Evolutionary conservation across 2,888 invertebrate genomes (phyloP).

Genomic region (Ischnura elegans): DNA sequence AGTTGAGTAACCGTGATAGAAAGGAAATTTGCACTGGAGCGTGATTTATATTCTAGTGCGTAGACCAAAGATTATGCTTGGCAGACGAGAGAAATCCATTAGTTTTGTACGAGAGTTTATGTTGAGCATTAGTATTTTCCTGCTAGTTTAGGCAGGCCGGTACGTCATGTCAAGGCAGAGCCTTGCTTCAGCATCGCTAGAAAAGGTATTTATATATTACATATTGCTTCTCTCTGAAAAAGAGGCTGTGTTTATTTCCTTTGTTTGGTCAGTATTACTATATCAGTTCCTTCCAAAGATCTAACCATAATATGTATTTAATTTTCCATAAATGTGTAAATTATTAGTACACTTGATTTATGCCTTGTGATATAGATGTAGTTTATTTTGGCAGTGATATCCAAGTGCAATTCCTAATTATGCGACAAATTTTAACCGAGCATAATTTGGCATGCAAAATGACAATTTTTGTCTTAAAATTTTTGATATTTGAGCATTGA

Average conservation of each 20-base stretch:
- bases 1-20: neutral
- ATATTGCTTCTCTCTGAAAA: neutral
- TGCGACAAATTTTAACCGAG: neutral
- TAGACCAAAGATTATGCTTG: neutral
- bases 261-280: constrained; percentile 50
- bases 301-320: neutral
- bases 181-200: neutral
- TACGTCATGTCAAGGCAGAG: neutral
- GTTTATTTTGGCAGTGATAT: neutral
- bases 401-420: neutral
- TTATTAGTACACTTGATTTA: neutral
- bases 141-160: neutral
- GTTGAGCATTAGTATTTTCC: neutral
- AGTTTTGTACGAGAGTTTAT: neutral
- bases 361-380: neutral
- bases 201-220: neutral
- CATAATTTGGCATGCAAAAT: neutral
- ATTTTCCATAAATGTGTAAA: constrained; percentile 3
- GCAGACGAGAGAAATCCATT: neutral
- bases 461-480: neutral
- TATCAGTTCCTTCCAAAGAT: neutral
- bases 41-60: neutral
- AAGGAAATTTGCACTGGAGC: neutral
- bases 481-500: neutral
- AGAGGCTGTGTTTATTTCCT: neutral